A percentile compares a stretch with the other conserved stretches of the same genome.
Conservation (phyloP, 2,113 vertebrate genomes). For the Bos javanicus region DNA sequence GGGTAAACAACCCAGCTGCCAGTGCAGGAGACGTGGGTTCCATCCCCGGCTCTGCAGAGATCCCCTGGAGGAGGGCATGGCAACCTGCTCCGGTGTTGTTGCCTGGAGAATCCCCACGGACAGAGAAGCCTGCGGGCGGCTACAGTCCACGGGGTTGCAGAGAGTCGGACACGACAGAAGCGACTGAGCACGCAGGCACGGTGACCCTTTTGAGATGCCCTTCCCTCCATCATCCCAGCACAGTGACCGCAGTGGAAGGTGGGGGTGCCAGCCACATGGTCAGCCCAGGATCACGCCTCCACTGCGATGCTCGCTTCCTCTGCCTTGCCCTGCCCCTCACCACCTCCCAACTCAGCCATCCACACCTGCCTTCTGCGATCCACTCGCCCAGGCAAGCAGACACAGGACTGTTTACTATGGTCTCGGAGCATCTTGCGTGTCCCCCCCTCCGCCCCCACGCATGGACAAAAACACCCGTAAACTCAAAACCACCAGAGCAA, state of each 20-base stretch:
- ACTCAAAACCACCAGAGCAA: rapidly evolving
- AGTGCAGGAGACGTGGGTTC: not conserved
- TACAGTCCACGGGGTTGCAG: not conserved
- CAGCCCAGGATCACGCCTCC: not conserved
- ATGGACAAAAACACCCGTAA: rapidly evolving
- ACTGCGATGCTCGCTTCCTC: rapidly evolving
- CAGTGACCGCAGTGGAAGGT: not conserved
- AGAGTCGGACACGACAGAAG: not conserved
- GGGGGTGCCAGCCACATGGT: rapidly evolving
- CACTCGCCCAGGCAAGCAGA: rapidly evolving
- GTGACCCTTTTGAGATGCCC: not conserved
- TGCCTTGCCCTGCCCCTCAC: rapidly evolving
- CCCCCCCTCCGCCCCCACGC: rapidly evolving
- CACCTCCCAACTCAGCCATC: not conserved
- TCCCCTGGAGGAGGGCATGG: not conserved
- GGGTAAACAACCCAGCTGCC: not conserved
- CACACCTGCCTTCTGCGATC: rapidly evolving
- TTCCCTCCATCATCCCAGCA: rapidly evolving
- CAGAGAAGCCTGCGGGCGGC: not conserved
- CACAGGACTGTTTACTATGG: rapidly evolving
- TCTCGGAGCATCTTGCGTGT: rapidly evolving
- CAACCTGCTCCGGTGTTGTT: rapidly evolving
- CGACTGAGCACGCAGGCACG: rapidly evolving
- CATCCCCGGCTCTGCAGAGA: not conserved
- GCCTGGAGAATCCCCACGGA: not conserved